Base-by-base conservation (phyloP, 2,888 invertebrate species). In the Drosophila atroscutellata region DNA sequence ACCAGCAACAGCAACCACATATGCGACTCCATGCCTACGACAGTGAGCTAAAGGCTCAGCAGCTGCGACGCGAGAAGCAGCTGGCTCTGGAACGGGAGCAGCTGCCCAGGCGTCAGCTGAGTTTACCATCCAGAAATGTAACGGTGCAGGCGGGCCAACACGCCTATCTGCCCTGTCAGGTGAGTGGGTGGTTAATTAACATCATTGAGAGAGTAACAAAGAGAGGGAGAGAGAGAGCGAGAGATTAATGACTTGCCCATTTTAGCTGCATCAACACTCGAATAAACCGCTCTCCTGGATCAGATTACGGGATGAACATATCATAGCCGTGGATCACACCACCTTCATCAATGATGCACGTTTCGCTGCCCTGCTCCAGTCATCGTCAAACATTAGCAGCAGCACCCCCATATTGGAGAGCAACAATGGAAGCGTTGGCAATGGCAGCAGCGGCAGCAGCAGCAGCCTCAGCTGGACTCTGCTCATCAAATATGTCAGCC, bases 331-430 rank as follows among this genome's bases (percentile, higher is more conserved):
- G 90, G 97, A 97, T 82, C 93, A 93, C 77, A 93, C 94, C 93
- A 97, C 97, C 78, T 98, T 98, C 94, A 98, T 98, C 92, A 97
- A 97, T 52, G 98, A 98, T 94, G 97, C 97, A 93, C 95, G 98
- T 91, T 98, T 98, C 94, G 97, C 97, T 92, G 96, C 97, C 62
- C 96, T 90, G 42, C 77, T 90, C 7, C 85, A 89, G 57, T 75
- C 90, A 9, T 7, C 86, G 26, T 30, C 80, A 18, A 73, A 84
- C 71, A 36, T 55, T 32, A 68, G 67, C 24, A 51, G 18, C 34
- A 39, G 66, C 28, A 54, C n/a, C 39, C 34, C 28, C 8, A 28
- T 49, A 2, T 13, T 76, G 95, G 96, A 97, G 76, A 86, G 82
- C 34, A 97, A 97, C 82, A 96, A 96, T 60, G 83, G 80, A 24